Conservation (phyloP, 2,113 vertebrate genomes). For the Lipophrys pholis region DNA sequence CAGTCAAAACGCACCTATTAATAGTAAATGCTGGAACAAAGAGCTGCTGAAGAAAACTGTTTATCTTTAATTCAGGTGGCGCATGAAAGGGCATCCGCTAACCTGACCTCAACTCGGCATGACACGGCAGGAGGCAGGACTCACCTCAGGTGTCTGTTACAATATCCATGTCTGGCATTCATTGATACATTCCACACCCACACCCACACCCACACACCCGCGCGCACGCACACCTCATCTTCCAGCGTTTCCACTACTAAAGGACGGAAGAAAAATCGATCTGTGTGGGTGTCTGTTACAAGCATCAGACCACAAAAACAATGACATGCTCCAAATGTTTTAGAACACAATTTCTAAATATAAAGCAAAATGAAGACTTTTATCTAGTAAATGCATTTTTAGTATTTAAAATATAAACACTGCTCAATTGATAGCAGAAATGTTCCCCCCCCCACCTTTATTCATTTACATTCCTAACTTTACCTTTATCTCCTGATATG, state of each 20-base stretch:
- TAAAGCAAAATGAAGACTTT: too few species aligned
- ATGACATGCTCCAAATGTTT: conserved; percentile 13
- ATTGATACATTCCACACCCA: conserved; percentile 45
- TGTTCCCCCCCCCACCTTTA: not conserved
- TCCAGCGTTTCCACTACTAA: conserved; percentile 31
- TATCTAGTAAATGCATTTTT: not conserved
- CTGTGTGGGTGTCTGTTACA: conserved; percentile 28
- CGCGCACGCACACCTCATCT: conserved; percentile 4
- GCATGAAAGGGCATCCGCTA: conserved; percentile 71
- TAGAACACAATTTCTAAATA: not conserved
- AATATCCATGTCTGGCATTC: conserved; percentile 69
- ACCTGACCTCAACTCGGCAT: conserved; percentile 48
- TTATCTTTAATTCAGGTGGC: conserved; percentile 78
- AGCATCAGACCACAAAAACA: conserved; percentile 10
- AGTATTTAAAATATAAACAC: not conserved
- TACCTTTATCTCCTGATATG: not conserved
- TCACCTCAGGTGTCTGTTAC: conserved; percentile 68
- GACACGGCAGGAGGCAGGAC: conserved; percentile 24
- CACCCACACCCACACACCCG: conserved; percentile 10
- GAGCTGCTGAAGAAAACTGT: conserved; percentile 41
- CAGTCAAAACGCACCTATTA: conserved; percentile 64
- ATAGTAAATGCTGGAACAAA: conserved; percentile 69
- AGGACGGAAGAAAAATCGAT: conserved; percentile 30
- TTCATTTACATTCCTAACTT: not conserved
- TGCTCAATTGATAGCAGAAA: not conserved